These are phyloP conservation scores for Brachyptera putata DNA, from an alignment of 2,888 invertebrate genomes.

Conservation along the genomic window DNA sequence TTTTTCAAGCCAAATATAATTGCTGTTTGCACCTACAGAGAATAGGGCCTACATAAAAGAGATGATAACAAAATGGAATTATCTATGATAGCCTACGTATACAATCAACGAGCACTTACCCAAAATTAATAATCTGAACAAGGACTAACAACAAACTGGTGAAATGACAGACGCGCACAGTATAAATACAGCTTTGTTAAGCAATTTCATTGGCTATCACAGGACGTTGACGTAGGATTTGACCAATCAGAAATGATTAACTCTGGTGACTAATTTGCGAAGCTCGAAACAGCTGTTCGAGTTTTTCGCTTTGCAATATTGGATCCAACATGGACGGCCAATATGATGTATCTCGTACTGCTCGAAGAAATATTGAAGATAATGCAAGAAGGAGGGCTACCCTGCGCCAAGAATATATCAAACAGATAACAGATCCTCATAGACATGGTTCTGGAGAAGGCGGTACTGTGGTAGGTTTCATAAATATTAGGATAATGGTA, in stretches of 20 bases:
- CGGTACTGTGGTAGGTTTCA: slow-evolving; percentile 64
- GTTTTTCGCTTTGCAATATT: too few species aligned
- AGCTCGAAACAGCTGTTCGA: too few species aligned
- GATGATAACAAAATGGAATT: too few species aligned
- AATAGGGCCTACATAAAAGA: too few species aligned
- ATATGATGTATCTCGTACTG: slow-evolving; percentile 53
- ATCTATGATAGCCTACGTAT: too few species aligned
- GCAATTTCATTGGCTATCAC: not conserved
- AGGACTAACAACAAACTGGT: not conserved
- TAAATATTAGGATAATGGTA: slow-evolving; percentile 20
- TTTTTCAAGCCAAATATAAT: too few species aligned
- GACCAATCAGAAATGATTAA: not conserved
- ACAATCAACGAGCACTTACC: too few species aligned
- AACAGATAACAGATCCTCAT: slow-evolving; percentile 66
- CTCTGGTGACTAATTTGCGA: too few species aligned
- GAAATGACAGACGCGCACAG: not conserved
- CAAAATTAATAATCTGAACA: not conserved
- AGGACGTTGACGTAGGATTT: not conserved
- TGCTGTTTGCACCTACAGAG: too few species aligned
- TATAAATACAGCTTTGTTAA: not conserved
- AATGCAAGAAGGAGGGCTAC: slow-evolving; percentile 57
- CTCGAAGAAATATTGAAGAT: slow-evolving; percentile 53
- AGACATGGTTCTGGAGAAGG: slow-evolving; percentile 61
- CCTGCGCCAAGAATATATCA: slow-evolving; percentile 66
- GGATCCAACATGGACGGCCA: slow-evolving; percentile 43